Evolutionary conservation across 2,113 vertebrate genomes (phyloP), one percentile per base, ranked within the genome.

Genomic region (Paedocypris sp.): DNA sequence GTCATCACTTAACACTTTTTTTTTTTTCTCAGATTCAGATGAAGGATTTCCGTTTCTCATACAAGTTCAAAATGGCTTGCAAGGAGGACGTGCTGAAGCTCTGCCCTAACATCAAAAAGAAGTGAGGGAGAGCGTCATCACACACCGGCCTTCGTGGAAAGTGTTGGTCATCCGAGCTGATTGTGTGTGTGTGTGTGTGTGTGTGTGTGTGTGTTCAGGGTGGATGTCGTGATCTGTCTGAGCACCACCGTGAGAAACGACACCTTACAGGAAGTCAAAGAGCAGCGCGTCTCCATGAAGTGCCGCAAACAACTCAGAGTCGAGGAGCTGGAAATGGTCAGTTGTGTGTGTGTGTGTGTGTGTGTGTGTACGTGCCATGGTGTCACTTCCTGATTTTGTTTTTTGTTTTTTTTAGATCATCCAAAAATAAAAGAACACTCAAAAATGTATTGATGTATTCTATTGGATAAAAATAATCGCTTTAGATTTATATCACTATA

Each of bases 11-110:
- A 15, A 1, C 12, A 1, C 1, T 36, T 18, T 25, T 36, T 23
- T 4, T 43, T 47, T 56, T 3, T 58, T 60, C 1, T n/a, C 71
- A 98, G 94, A 81, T 98, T 43, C 94, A 98, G 54, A 97, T 97
- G 90, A 98, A 96, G 80, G 94, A 98, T 70, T 98, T 98, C 66
- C 80, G 94, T 1, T 97, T 97, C 75, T 97, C 94, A 0, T 97
- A 97, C 73, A 98, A 98, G 73, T 97, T 98, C 67, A 98, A 98
- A 81, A 96, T 93, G 89, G 93, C 94, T 36, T 98, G 94, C 78
- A 98, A 98, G 74, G 94, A 98, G 61, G 94, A 97, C 9, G 93
- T 97, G 39, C 81, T 98, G 61, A 97, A 94, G 61, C 81, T 97
- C 46, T 98, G 94, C 66, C 92, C 94, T 8, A 98, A 95, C 77